phyloP scores from a whole-genome alignment of 2,888 invertebrate genomes.

The Pseudoips prasinana region DNA sequence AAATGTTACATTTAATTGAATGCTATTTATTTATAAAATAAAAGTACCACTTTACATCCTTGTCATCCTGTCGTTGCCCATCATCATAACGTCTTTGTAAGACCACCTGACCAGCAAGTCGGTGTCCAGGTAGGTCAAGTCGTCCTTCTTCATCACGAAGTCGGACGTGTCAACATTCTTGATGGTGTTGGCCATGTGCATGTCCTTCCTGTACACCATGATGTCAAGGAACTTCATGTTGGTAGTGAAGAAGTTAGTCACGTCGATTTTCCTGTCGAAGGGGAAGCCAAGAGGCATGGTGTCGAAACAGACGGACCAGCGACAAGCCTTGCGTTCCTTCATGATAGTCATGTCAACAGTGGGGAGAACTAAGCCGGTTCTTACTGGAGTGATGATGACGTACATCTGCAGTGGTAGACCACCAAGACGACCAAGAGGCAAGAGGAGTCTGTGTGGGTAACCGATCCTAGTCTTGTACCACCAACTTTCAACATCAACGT shows the following conservation, averaged over 20 bases:
- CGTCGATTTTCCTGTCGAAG: conserved; percentile 85
- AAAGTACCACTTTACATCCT: conserved; percentile 47
- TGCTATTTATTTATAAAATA: conserved; percentile 23
- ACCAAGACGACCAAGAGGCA: conserved; percentile 85
- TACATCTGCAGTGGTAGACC: conserved; percentile 85
- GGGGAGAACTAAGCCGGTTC: conserved; percentile 69
- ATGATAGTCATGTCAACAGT: conserved; percentile 67
- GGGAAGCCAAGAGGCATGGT: conserved; percentile 87
- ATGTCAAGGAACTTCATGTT: conserved; percentile 86
- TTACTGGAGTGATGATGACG: conserved; percentile 82
- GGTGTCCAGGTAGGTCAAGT: conserved; percentile 63
- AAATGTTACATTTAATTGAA: conserved; percentile 9
- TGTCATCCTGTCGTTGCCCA: conserved; percentile 60
- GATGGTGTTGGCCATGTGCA: conserved; percentile 51
- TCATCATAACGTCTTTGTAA: conserved; percentile 69
- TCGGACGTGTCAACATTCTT: conserved; percentile 62
- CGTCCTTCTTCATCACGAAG: conserved; percentile 69
- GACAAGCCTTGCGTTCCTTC: conserved; percentile 77
- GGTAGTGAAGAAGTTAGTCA: conserved; percentile 81
- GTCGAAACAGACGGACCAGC: conserved; percentile 82
- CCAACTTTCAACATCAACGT: conserved; percentile 78
- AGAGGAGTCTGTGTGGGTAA: conserved; percentile 86
- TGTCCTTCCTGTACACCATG: conserved; percentile 83
- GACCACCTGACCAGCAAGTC: conserved; percentile 63
- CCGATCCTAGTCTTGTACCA: conserved; percentile 79